Evolutionary conservation across 2,888 invertebrate species (phyloP), one percentile per base, ranked within the genome.

Genomic region (Nasonovia ribisnigri): DNA sequence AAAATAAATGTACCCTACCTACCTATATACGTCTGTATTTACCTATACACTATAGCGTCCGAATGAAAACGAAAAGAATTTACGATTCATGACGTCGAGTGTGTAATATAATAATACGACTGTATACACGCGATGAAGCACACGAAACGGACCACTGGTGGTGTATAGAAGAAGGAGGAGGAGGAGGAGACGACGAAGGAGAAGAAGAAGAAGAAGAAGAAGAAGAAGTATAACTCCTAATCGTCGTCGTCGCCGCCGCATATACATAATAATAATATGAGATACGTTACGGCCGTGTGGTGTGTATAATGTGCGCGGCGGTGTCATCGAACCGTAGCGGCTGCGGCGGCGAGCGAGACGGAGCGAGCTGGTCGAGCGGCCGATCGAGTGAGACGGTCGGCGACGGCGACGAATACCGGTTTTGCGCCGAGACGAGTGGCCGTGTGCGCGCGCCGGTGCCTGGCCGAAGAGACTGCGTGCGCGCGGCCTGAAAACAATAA

Each of bases 241-340:
- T 88, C 48, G 51, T 87, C 46, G 86, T 54, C 54, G 48, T 86
- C 46, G 84, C 20, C 20, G 77, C 42, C 77, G 77, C 77, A 36
- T 77, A 77, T 77, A 77, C 77, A 77, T 42, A 51, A 77, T 90
- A 36, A 84, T 54, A 84, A 54, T 84, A 84, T 51, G 91, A 54
- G 29, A 36, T 36, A 51, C 88, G 88, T 88, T 60, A 46, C 43
- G 29, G 54, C 29, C 29, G 57, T n/a, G 89, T n/a, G 88, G 77
- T n/a, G 90, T 90, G 84, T 51, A n/a, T 57, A 77, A n/a, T 42
- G 57, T 43, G 57, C 20, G 84, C 93, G 89, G 57, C 84, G 54
- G 84, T 93, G 93, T 93, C 93, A 93, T 93, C 93, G 93, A 93
- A 93, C 93, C 89, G 93, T 42, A 26, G 88, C 43, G 43, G 88